Percentiles rank a stretch among this genome's conserved stretches.
These are phyloP conservation scores for Mastomys natalensis DNA, from an alignment of 2,113 vertebrate species.

Conservation along the genomic window DNA sequence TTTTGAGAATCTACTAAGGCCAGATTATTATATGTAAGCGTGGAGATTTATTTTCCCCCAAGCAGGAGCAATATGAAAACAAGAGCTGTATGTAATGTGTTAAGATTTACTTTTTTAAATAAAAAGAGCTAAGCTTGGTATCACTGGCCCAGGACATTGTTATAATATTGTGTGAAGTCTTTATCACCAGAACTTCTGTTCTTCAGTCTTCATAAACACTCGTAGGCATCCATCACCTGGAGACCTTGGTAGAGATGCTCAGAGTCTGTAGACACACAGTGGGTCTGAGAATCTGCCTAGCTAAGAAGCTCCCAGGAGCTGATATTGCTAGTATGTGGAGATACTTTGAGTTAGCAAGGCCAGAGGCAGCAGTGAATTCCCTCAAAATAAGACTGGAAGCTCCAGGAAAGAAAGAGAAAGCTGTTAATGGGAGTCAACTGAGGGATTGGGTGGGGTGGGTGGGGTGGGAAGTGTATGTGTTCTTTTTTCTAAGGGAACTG, in stretches of 20 bases:
- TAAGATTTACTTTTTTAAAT: slow-evolving; percentile 66
- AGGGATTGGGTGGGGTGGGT: fast-evolving
- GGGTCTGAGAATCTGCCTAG: neutral
- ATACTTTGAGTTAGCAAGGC: neutral
- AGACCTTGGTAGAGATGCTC: neutral
- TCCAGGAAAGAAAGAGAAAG: neutral
- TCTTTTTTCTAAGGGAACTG: neutral
- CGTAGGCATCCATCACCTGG: neutral
- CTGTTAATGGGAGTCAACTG: neutral
- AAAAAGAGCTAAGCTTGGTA: neutral
- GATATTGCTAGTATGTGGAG: fast-evolving
- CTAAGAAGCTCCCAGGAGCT: neutral
- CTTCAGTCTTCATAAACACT: neutral
- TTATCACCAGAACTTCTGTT: neutral
- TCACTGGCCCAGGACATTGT: neutral
- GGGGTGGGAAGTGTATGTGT: neutral
- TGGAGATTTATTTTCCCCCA: slow-evolving; percentile 65
- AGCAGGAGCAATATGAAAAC: slow-evolving; percentile 67
- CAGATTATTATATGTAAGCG: slow-evolving; percentile 64
- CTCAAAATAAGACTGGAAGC: neutral
- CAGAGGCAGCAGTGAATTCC: neutral
- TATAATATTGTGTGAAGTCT: neutral
- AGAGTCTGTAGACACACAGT: neutral
- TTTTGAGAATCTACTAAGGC: slow-evolving; percentile 67
- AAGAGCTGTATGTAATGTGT: slow-evolving; percentile 57